These are phyloP conservation scores for Empis livida DNA, from an alignment of 2,888 invertebrate genomes.

Conservation along the genomic window DNA sequence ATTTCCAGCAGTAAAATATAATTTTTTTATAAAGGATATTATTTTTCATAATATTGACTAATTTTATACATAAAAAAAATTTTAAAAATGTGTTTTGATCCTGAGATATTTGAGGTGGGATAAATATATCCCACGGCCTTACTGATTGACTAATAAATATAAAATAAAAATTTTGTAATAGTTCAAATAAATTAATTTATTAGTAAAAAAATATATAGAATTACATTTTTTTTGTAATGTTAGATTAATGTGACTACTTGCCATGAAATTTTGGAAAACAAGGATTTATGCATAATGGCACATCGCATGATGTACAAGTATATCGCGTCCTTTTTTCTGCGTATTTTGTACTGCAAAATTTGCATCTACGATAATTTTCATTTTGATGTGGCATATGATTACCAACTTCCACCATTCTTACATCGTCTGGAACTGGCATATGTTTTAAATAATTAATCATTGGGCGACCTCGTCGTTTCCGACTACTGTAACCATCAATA, in stretches of 20 bases:
- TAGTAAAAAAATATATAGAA: not conserved
- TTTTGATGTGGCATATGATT: not conserved
- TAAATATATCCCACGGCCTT: not conserved
- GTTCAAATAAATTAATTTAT: not conserved
- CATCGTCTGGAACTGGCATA: not conserved
- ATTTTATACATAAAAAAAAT: not conserved
- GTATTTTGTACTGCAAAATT: not conserved
- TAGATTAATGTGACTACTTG: not conserved
- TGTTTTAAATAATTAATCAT: not conserved
- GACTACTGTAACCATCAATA: not conserved
- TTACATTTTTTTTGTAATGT: too few relatives aligned
- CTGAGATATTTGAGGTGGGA: not conserved
- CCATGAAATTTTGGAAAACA: not conserved
- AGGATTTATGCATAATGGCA: not conserved
- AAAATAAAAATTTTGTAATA: not conserved
- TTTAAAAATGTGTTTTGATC: not conserved
- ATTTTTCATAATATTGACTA: not conserved
- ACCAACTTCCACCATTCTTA: not conserved
- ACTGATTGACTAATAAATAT: not conserved
- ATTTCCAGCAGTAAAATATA: not conserved
- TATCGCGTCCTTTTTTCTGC: not conserved
- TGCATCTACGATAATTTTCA: not conserved
- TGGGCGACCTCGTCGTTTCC: not conserved
- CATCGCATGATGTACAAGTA: not conserved
- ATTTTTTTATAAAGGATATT: not conserved